Evolutionary conservation across 2,888 invertebrate genomes (phyloP).

Genomic region (Drosophila barbarae): DNA sequence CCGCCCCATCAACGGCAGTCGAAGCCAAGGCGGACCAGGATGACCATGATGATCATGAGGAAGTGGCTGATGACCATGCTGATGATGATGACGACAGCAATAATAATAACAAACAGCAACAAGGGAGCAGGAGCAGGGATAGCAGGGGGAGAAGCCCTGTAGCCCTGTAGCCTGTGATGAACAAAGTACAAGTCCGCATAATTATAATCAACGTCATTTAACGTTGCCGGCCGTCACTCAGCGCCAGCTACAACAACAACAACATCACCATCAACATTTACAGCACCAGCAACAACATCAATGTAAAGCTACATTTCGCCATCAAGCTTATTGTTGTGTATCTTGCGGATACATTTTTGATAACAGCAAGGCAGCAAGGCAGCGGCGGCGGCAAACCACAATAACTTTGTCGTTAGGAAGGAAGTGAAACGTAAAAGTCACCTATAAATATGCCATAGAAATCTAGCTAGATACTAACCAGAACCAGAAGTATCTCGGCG

Average conservation of each 20-base stretch:
- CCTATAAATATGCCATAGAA: slow-evolving; percentile 41
- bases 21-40: slow-evolving; percentile 40
- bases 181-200: slow-evolving; percentile 76
- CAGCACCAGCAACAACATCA: slow-evolving; percentile 43
- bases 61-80: slow-evolving; percentile 24
- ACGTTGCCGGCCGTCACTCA: slow-evolving; percentile 74
- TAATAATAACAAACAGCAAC: slow-evolving; percentile 64
- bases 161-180: slow-evolving; percentile 48
- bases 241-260: slow-evolving; percentile 39
- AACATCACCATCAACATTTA: slow-evolving; percentile 28
- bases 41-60: slow-evolving; percentile 22
- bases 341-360: slow-evolving; percentile 72
- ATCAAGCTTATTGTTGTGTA: slow-evolving; percentile 71
- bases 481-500: slow-evolving; percentile 10
- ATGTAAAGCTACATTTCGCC: slow-evolving; percentile 63
- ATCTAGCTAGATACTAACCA: slow-evolving; percentile 28
- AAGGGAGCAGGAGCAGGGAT: slow-evolving; percentile 32
- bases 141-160: slow-evolving; percentile 46
- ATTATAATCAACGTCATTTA: slow-evolving; percentile 76
- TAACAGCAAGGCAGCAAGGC: slow-evolving; percentile 46
- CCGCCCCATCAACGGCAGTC: slow-evolving; percentile 69
- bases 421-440: slow-evolving; percentile 51
- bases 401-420: slow-evolving; percentile 68
- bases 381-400: slow-evolving; percentile 41
- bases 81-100: slow-evolving; percentile 50